A percentile compares a stretch with the other conserved stretches of the same genome.
Evolutionary conservation across 2,888 invertebrate species (phyloP).

Genomic region (Prenolepis imparis): DNA sequence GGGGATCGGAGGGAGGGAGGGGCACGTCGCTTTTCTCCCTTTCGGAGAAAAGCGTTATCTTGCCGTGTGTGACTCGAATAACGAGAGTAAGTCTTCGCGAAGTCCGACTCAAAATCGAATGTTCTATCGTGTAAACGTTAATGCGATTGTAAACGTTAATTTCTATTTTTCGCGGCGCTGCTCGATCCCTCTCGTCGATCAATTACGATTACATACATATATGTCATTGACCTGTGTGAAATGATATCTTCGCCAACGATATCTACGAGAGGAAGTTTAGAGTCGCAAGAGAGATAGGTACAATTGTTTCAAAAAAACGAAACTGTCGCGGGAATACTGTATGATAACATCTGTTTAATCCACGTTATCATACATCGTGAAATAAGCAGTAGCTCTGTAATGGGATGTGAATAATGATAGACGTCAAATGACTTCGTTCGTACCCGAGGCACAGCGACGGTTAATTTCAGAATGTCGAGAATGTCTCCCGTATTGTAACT

Average conservation of each 20-base stretch:
- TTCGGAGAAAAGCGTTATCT: slow-evolving; percentile 74
- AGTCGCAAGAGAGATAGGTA: background rate
- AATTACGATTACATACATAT: background rate
- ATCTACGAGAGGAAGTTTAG: background rate
- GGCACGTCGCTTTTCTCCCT: slow-evolving; percentile 71
- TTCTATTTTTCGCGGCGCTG: slow-evolving; percentile 66
- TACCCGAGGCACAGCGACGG: slow-evolving; percentile 22
- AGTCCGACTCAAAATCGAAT: slow-evolving; percentile 64
- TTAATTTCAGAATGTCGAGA: slow-evolving; percentile 42
- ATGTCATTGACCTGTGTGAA: background rate
- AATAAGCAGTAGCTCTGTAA: slow-evolving; percentile 22
- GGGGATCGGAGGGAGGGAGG: slow-evolving; percentile 42
- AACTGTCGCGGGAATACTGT: background rate
- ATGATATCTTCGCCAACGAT: background rate
- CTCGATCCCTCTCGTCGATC: slow-evolving; percentile 2
- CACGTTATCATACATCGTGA: slow-evolving; percentile 27
- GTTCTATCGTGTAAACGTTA: slow-evolving; percentile 75
- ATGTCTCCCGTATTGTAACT: slow-evolving; percentile 32
- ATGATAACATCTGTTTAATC: slow-evolving; percentile 33
- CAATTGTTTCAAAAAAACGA: background rate
- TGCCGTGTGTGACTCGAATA: slow-evolving; percentile 82
- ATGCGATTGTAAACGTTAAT: slow-evolving; percentile 76
- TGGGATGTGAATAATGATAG: slow-evolving; percentile 51
- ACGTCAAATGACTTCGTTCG: slow-evolving; percentile 48
- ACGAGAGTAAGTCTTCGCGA: slow-evolving; percentile 76